Conservation (phyloP, 2,888 invertebrate species). For the Ectobius pallidus region DNA sequence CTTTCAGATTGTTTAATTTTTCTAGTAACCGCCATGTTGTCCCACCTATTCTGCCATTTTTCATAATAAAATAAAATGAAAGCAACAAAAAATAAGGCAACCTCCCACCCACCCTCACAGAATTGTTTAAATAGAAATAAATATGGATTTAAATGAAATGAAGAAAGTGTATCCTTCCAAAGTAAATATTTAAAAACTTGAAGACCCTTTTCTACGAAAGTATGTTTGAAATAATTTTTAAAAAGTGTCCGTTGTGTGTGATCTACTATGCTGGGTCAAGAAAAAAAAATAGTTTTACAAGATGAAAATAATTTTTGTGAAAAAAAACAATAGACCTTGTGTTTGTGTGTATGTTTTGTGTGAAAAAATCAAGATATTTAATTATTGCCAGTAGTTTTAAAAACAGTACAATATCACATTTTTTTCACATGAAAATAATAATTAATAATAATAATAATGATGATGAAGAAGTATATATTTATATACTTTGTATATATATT, state of each 20-base stretch:
- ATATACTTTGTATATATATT: slow-evolving; percentile 45
- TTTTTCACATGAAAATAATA: slow-evolving; percentile 41
- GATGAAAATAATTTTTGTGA: slow-evolving; percentile 39
- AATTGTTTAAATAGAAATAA: slow-evolving; percentile 31
- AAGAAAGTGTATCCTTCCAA: slow-evolving; percentile 37
- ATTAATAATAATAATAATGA: slow-evolving; percentile 36
- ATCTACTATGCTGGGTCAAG: slow-evolving; percentile 35
- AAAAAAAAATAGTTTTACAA: slow-evolving; percentile 41
- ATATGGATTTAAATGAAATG: slow-evolving; percentile 25
- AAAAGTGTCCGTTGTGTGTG: slow-evolving; percentile 34
- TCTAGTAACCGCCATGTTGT: slow-evolving; percentile 38
- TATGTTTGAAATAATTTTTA: slow-evolving; percentile 35
- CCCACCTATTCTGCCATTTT: slow-evolving; percentile 34
- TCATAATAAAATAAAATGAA: slow-evolving; percentile 37
- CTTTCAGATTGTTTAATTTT: slow-evolving; percentile 40
- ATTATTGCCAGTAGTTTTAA: slow-evolving; percentile 36
- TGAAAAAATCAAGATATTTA: slow-evolving; percentile 37
- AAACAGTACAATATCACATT: slow-evolving; percentile 41
- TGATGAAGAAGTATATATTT: slow-evolving; percentile 42
- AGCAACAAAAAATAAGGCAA: slow-evolving; percentile 18
- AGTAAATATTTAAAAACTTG: slow-evolving; percentile 10
- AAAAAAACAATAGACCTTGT: slow-evolving; percentile 36
- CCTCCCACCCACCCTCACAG: not conserved
- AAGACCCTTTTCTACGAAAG: slow-evolving; percentile 32
- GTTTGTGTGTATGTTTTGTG: slow-evolving; percentile 38